Evolutionary conservation across 1,140 invertebrate genomes (phyloP).

Genomic region (Macrobrachium rosenbergii): DNA sequence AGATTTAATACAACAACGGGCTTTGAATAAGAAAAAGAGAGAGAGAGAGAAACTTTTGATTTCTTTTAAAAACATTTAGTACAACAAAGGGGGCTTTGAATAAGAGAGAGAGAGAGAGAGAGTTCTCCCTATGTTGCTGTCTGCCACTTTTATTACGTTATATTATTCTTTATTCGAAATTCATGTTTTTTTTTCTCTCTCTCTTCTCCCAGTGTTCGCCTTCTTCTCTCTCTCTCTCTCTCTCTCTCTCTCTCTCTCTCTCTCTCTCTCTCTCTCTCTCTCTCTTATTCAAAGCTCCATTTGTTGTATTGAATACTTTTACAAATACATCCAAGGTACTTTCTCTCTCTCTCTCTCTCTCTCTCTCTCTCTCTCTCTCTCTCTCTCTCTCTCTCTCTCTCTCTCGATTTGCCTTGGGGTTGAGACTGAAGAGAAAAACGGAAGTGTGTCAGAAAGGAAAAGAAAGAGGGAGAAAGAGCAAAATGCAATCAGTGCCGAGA

Average conservation of each 20-base stretch:
- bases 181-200: not conserved
- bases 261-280: not conserved
- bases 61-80: too few relatives aligned
- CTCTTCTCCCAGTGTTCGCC: not conserved
- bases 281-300: not conserved
- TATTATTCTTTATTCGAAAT: not conserved
- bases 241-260: too few relatives aligned
- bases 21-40: not conserved
- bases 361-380: not conserved
- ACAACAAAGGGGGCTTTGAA: too few relatives aligned
- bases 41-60: too few relatives aligned
- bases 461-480: too few relatives aligned
- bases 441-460: not conserved
- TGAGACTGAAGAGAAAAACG: not conserved
- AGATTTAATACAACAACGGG: not conserved
- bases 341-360: not conserved
- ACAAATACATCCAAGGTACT: not conserved
- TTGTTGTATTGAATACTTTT: not conserved
- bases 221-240: not conserved
- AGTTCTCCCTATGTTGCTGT: not conserved
- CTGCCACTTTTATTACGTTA: not conserved
- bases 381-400: not conserved
- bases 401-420: not conserved
- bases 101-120: constrained; percentile 1
- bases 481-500: too few relatives aligned